phyloP scores from a whole-genome alignment of 2,888 invertebrate species.

The Actias luna region DNA sequence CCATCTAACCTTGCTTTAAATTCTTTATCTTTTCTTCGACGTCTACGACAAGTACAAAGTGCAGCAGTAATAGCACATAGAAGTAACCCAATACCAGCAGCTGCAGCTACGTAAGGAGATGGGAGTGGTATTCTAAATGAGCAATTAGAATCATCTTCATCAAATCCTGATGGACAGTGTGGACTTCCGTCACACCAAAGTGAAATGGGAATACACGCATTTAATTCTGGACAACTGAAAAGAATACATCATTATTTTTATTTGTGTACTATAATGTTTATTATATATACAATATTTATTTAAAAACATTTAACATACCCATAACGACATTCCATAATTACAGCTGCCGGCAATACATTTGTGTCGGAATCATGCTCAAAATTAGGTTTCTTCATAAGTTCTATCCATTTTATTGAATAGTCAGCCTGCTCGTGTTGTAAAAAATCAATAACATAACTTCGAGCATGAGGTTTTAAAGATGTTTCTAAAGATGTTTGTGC shows the following conservation, averaged over 20 bases:
- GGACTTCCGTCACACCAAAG: conserved; percentile 91
- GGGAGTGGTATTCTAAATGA: conserved; percentile 86
- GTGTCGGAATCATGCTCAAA: conserved; percentile 76
- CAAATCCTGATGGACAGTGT: conserved; percentile 91
- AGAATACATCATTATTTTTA: neutral
- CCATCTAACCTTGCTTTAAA: conserved; percentile 83
- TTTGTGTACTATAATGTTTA: neutral
- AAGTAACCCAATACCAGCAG: conserved; percentile 83
- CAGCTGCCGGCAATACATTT: conserved; percentile 72
- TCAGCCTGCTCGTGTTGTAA: conserved; percentile 87
- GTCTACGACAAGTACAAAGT: conserved; percentile 83
- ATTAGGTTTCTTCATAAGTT: conserved; percentile 85
- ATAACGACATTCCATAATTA: conserved; percentile 85
- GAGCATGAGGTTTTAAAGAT: conserved; percentile 80
- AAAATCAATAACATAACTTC: conserved; percentile 89
- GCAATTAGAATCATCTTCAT: conserved; percentile 89
- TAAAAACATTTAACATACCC: conserved; percentile 72
- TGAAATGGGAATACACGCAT: conserved; percentile 89
- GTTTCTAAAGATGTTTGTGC: conserved; percentile 68
- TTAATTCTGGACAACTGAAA: conserved; percentile 88
- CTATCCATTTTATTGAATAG: conserved; percentile 90
- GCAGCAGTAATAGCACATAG: conserved; percentile 81
- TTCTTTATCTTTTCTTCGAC: conserved; percentile 82
- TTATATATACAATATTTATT: conserved; percentile 3
- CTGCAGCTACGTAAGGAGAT: conserved; percentile 84